Percentiles rank a stretch among this genome's conserved stretches.
Evolutionary conservation across 2,113 vertebrate species (phyloP).

Genomic region (Piaya cayana): DNA sequence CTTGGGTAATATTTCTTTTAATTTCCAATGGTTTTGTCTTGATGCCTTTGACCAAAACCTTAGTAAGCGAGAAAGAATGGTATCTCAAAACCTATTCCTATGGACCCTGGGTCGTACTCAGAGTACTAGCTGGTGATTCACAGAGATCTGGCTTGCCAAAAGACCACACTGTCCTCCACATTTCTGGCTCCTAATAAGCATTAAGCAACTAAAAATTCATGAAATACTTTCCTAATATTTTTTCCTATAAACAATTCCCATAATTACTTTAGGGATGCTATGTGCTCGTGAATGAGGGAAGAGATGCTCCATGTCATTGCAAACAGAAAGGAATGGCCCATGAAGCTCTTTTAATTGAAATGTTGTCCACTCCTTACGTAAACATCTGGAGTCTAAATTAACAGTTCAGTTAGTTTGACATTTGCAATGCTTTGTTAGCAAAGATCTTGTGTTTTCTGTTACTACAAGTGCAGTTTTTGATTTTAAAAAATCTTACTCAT

Average conservation of each 20-base stretch:
- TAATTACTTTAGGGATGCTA: background rate
- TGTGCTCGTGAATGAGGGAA: background rate
- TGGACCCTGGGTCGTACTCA: background rate
- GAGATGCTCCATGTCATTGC: background rate
- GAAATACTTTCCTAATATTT: slow-evolving; percentile 21
- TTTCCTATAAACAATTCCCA: background rate
- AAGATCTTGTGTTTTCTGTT: slow-evolving; percentile 40
- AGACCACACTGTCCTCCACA: background rate
- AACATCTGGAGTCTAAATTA: slow-evolving; percentile 29
- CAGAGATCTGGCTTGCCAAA: background rate
- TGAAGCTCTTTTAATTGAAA: slow-evolving; percentile 2
- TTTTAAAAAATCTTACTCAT: background rate
- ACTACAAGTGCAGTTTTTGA: slow-evolving; percentile 19
- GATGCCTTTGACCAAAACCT: background rate
- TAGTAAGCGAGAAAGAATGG: background rate
- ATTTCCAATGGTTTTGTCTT: background rate
- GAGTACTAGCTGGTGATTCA: background rate
- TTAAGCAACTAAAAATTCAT: slow-evolving; percentile 4
- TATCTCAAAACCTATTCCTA: background rate
- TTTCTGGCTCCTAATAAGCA: slow-evolving; percentile 1
- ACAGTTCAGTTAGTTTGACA: background rate
- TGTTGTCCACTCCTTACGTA: background rate
- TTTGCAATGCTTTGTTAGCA: slow-evolving; percentile 37
- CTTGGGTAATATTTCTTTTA: background rate
- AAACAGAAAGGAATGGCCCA: background rate